These are phyloP conservation scores for Kryptopterus vitreolus DNA, from an alignment of 2,797 vertebrate genomes.

Conservation along the genomic window DNA sequence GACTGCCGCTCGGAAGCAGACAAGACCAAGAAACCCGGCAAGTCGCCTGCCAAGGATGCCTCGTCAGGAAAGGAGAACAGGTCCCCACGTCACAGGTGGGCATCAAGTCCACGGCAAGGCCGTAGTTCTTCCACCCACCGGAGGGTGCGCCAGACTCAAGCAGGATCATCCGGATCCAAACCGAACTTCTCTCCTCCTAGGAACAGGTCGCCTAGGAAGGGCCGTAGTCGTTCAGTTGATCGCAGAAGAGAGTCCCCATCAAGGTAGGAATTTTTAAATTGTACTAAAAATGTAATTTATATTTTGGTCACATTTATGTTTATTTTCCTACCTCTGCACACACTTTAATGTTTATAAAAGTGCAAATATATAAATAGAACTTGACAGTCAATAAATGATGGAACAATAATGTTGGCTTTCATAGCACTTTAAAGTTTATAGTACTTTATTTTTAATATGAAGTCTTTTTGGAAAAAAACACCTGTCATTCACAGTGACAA, in stretches of 20 bases:
- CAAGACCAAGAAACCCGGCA: constrained; percentile 85
- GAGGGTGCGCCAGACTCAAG: constrained; percentile 79
- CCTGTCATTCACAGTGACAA: too few relatives aligned
- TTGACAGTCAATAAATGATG: neutral
- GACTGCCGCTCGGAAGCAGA: constrained; percentile 80
- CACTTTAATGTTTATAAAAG: neutral
- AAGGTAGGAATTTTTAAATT: constrained; percentile 74
- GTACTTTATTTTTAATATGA: too few relatives aligned
- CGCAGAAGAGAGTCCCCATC: constrained; percentile 90
- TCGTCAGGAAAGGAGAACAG: constrained; percentile 97
- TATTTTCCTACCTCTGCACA: too few relatives aligned
- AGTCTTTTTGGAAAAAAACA: too few relatives aligned
- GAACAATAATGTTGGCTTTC: too few relatives aligned
- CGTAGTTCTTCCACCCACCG: constrained; percentile 86
- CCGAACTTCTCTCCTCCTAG: constrained; percentile 86
- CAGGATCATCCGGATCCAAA: constrained; percentile 74
- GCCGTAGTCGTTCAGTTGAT: constrained; percentile 87
- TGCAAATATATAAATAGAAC: neutral
- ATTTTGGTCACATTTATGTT: neutral
- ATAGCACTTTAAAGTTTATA: neutral
- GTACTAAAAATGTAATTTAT: neutral
- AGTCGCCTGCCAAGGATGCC: constrained; percentile 95
- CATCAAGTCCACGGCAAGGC: constrained; percentile 79
- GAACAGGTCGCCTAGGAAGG: constrained; percentile 82
- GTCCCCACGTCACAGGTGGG: constrained; percentile 83